Percentiles rank a stretch among this genome's conserved stretches.
Conservation (phyloP, 2,797 vertebrate species). For the Sylvia borin region DNA sequence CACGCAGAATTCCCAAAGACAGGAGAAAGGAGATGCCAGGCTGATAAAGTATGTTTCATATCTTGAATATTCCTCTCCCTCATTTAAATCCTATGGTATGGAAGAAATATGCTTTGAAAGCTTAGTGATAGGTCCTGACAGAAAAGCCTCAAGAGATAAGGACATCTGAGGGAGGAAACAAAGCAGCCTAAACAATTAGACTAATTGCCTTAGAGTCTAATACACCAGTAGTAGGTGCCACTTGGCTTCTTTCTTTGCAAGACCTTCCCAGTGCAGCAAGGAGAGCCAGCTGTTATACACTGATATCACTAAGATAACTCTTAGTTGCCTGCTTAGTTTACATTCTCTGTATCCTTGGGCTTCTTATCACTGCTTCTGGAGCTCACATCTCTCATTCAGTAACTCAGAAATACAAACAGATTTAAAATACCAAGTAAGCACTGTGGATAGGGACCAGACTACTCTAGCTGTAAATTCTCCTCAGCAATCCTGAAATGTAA, state of each 20-base stretch:
- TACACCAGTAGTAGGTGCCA: background rate
- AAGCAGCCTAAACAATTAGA: background rate
- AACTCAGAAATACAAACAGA: conserved; percentile 18
- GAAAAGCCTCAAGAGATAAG: background rate
- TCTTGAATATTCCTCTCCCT: background rate
- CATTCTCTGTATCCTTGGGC: background rate
- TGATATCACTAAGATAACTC: background rate
- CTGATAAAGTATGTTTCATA: background rate
- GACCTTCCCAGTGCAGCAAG: background rate
- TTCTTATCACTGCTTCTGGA: background rate
- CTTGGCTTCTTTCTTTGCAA: background rate
- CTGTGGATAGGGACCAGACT: background rate
- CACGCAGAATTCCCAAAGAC: background rate
- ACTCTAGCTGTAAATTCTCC: conserved; percentile 13
- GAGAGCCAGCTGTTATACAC: background rate
- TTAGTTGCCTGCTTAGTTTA: background rate
- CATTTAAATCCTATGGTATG: background rate
- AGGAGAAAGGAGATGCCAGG: background rate
- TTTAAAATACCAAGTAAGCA: background rate
- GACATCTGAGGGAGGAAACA: background rate
- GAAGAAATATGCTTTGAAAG: background rate
- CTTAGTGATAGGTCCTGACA: background rate
- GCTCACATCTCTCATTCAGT: background rate
- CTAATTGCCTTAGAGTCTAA: background rate
- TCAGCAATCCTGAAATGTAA: conserved; percentile 22